Conservation (phyloP, 1,140 invertebrate species). For the Hesperophylax magnus region DNA sequence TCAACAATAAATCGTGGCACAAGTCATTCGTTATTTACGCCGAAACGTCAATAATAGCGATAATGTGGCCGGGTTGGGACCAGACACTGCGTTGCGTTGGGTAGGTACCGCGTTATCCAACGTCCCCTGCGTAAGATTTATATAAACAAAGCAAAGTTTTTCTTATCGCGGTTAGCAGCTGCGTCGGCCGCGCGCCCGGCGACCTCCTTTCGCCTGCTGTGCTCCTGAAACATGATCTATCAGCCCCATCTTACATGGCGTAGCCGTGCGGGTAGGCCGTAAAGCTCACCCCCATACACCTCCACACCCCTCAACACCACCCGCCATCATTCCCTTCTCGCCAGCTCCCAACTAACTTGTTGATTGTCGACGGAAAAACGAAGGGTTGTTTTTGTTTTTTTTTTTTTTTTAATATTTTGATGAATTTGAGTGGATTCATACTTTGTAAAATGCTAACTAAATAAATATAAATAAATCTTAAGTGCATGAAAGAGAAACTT, state of each 20-base stretch:
- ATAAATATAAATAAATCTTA: too few relatives aligned
- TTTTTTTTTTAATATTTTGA: too few relatives aligned
- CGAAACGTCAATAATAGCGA: conserved; percentile 28
- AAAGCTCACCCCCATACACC: not conserved
- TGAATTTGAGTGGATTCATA: too few relatives aligned
- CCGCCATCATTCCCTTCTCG: not conserved
- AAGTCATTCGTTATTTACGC: conserved; percentile 28
- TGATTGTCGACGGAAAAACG: conserved; percentile 23
- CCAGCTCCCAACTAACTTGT: conserved; percentile 2
- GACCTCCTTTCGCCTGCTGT: conserved; percentile 45
- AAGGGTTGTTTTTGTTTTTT: too few relatives aligned
- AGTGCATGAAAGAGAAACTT: too few relatives aligned
- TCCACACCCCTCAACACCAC: too few relatives aligned
- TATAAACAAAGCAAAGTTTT: conserved; percentile 53
- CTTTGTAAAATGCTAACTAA: too few relatives aligned
- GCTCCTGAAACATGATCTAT: conserved; percentile 55
- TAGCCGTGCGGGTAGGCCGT: conserved; percentile 14
- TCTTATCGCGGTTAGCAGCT: conserved; percentile 52
- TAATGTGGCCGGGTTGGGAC: not conserved
- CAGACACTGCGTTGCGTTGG: not conserved
- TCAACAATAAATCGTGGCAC: not conserved
- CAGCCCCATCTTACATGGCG: conserved; percentile 46
- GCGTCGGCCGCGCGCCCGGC: conserved; percentile 36
- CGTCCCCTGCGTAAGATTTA: conserved; percentile 46
- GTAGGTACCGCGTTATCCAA: not conserved